Evolutionary conservation across 1,140 invertebrate species (phyloP).

Genomic region (Adelges cooleyi): DNA sequence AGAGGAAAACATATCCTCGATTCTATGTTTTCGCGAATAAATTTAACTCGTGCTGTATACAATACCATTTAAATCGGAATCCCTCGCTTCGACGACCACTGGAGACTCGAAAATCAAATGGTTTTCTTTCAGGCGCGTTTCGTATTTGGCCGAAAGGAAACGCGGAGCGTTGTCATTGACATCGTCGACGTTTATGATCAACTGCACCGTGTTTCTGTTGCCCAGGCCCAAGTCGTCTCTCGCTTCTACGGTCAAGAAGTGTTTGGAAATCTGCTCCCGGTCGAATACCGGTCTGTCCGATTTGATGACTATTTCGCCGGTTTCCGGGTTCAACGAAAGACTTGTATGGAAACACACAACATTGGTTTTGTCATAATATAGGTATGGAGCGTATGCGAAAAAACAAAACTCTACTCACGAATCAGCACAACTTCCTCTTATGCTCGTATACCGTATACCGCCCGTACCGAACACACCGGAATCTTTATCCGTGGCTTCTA

Average conservation of each 20-base stretch:
- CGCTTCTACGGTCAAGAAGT: slow-evolving; percentile 85
- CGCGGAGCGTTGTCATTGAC: slow-evolving; percentile 77
- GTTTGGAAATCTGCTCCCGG: slow-evolving; percentile 69
- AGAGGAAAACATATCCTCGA: too few relatives aligned
- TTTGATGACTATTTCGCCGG: slow-evolving; percentile 72
- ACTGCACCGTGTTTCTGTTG: slow-evolving; percentile 72
- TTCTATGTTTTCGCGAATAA: too few relatives aligned
- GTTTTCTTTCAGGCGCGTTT: slow-evolving; percentile 72
- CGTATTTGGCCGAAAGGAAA: slow-evolving; percentile 71
- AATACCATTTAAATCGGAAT: slow-evolving; percentile 75
- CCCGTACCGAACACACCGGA: slow-evolving; percentile 73
- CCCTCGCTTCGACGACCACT: slow-evolving; percentile 64
- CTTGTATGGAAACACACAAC: too few relatives aligned
- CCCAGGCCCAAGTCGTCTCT: slow-evolving; percentile 75
- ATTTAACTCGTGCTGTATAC: too few relatives aligned
- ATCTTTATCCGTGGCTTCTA: slow-evolving; percentile 72
- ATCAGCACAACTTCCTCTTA: slow-evolving; percentile 68
- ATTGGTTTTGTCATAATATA: too few relatives aligned
- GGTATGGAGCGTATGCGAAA: too few relatives aligned
- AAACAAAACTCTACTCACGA: slow-evolving; percentile 54
- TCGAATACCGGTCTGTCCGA: slow-evolving; percentile 66
- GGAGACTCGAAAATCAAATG: slow-evolving; percentile 62
- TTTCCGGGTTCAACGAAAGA: slow-evolving; percentile 54
- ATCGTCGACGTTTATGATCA: slow-evolving; percentile 75
- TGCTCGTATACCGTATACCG: slow-evolving; percentile 75